Evolutionary conservation across 1,140 invertebrate genomes (phyloP), one percentile per base, ranked within the genome.

Genomic region (Drosophila lacertosa): DNA sequence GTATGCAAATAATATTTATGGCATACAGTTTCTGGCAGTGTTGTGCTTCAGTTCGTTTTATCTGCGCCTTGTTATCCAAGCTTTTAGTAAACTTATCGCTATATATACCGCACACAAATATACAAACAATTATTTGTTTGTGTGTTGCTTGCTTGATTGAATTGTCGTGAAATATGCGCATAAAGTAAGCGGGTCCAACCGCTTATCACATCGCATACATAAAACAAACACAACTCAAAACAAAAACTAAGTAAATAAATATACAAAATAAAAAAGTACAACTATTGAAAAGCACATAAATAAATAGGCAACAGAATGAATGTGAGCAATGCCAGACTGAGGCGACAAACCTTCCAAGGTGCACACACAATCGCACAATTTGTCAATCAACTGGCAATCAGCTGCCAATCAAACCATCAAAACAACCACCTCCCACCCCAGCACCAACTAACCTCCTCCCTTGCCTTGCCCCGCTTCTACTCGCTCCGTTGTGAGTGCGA

Each of bases 371-470:
- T 24, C 33, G 40, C 50, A 63, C 53, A 83, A 59, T 83, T 82
- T 83, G 79, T 83, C 79, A 78, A 78, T 83, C 74, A 82, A 83
- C 59, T 73, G 62, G 45, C 79, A 78, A 82, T 82, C 79, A 67
- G 47, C 64, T 83, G 74, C 48, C 79, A 82, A 82, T 82, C 79
- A 73, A 65, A 9, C 22, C 13, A 48, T 57, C 51, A 47, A 39
- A 29, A 22, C 20, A 22, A 4, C 20, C 20, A 2, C 20, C 26
- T n/a, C 24, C 13, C 24, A 6, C 47, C 3, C 3, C 2, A n/a
- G n/a, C n/a, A n/a, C n/a, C n/a, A n/a, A n/a, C n/a, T 22, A 29
- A 29, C 9, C 26, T 6, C 6, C 26, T 7, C 7, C 26, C 1
- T 26, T 6, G 6, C 7, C 26, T 29, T n/a, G n/a, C 26, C 26